Conservation (phyloP, 2,888 invertebrate species). For the Mythimna pallens region DNA sequence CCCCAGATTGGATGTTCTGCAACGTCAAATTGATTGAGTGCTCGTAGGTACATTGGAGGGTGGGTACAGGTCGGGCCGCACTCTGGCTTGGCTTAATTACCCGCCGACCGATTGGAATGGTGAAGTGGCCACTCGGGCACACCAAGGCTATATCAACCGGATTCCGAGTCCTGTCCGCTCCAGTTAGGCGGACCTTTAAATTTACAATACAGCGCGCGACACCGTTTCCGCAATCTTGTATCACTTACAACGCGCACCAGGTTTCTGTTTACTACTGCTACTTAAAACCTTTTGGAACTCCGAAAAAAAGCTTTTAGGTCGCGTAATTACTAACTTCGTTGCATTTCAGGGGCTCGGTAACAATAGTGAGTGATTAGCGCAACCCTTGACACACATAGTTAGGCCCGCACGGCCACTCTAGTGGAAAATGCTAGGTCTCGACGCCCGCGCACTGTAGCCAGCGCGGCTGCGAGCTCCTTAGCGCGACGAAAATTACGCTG, state of each 20-base stretch:
- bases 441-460: conserved; percentile 73
- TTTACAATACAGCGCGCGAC: conserved; percentile 73
- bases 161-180: conserved; percentile 88
- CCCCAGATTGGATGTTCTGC: conserved; percentile 35
- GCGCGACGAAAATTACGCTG: conserved; percentile 70
- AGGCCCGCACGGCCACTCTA: conserved; percentile 84
- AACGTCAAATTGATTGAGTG: conserved; percentile 60
- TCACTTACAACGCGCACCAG: conserved; percentile 42
- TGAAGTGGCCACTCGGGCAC: conserved; percentile 87
- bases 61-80: conserved; percentile 77
- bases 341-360: conserved; percentile 84
- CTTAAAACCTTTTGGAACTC: conserved; percentile 38
- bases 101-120: conserved; percentile 86
- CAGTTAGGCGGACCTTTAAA: conserved; percentile 88
- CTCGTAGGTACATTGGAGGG: conserved; percentile 65
- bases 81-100: conserved; percentile 83
- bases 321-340: conserved; percentile 68
- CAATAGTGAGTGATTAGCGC: conserved; percentile 86
- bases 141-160: conserved; percentile 89
- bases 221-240: conserved; percentile 84
- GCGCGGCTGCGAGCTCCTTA: conserved; percentile 66
- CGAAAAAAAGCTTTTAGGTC: conserved; percentile 66
- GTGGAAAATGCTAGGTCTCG: conserved; percentile 87
- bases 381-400: conserved; percentile 89
- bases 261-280: conserved; percentile 26